Base-by-base conservation (phyloP, 2,888 invertebrate species). In the Dermolepida albohirtum region DNA sequence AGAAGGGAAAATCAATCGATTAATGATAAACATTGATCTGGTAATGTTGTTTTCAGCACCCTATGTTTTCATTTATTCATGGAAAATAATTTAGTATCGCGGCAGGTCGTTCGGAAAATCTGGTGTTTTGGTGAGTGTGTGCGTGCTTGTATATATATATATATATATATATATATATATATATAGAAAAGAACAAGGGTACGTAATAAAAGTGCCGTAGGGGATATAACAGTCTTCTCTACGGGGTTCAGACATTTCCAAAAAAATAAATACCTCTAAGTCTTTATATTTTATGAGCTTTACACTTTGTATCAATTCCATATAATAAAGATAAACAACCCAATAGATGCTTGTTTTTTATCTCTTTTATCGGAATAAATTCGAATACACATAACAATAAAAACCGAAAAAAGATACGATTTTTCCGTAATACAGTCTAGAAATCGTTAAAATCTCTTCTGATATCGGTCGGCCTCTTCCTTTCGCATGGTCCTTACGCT, bases 1-100 rank as follows among this genome's bases (percentile, higher is more conserved):
- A 6, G 6, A 34, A 34, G 34, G 34, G 34, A 34, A 10, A 6
- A 34, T 10, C 34, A 22, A 66, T 47, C 49, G 49, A 43, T 57
- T 66, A 57, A 57, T 66, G 66, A 57, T 66, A 57, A 55, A 66
- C 57, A 57, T 66, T 66, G 70, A 71, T 69, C 43, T 64, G 64
- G 59, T 59, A 64, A 51, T 64, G 52, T 67, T 71, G 70, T 72
- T 72, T 72, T 68, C 72, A 67, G 63, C 71, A 69, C 73, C 74
- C 71, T 71, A 70, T 72, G 74, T 74, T 78, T 78, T 77, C 78
- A 78, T 78, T 78, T 78, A 79, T 78, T 78, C 78, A 79, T 78
- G 76, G 76, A 72, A 76, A 74, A 78, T 79, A 78, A 78, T 79
- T 78, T 77, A 78, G 75, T 73, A 72, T 74, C 73, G 69, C 75